Percentiles rank a stretch among this genome's conserved stretches.
phyloP scores from a whole-genome alignment of 2,888 invertebrate genomes.

The Diabrotica balteata region DNA sequence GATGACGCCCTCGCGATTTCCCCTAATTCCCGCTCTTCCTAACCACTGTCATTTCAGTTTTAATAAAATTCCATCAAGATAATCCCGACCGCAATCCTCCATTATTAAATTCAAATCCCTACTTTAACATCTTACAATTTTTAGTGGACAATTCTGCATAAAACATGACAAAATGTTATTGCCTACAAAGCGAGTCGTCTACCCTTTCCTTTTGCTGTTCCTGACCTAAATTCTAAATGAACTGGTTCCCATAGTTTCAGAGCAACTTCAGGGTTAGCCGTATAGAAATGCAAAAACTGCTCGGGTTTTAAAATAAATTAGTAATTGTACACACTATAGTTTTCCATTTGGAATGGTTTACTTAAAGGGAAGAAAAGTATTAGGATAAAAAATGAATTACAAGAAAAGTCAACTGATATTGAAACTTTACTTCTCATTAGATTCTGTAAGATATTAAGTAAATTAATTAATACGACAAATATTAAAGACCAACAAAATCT shows the following conservation, averaged over 20 bases:
- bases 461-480: too few relatives aligned
- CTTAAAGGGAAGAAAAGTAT: too few relatives aligned
- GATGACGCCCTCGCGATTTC: background rate
- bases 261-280: too few relatives aligned
- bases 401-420: too few relatives aligned
- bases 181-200: background rate
- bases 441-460: too few relatives aligned
- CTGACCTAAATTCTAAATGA: conserved; percentile 4
- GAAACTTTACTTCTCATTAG: too few relatives aligned
- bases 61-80: background rate
- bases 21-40: background rate
- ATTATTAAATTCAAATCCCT: conserved; percentile 6
- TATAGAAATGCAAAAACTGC: too few relatives aligned
- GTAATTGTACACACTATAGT: too few relatives aligned
- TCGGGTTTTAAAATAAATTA: too few relatives aligned
- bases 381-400: too few relatives aligned
- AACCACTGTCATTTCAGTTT: conserved; percentile 4
- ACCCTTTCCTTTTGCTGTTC: background rate
- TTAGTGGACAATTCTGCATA: conserved; percentile 4
- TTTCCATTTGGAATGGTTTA: too few relatives aligned
- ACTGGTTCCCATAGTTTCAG: background rate
- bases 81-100: conserved; percentile 1
- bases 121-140: background rate
- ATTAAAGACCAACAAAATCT: too few relatives aligned
- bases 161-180: conserved; percentile 2